phyloP scores from a whole-genome alignment of 2,113 vertebrate species.

The Montifringilla adamsi region DNA sequence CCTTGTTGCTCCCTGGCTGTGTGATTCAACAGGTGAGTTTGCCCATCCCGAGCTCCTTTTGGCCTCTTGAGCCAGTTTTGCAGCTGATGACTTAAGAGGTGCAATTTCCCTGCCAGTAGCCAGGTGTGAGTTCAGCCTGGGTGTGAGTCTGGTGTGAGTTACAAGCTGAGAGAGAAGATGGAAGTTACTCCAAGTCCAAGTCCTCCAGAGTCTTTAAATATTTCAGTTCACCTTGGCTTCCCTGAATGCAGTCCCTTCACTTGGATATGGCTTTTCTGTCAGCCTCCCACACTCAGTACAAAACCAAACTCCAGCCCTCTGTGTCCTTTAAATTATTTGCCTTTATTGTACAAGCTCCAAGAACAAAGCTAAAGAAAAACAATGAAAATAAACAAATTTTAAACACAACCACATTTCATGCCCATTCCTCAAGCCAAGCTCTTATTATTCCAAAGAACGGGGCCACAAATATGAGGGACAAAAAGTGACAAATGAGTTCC shows the following conservation, averaged over 20 bases:
- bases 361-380: conserved; percentile 67
- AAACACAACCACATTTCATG: conserved; percentile 66
- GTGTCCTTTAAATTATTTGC: conserved; percentile 60
- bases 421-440: conserved; percentile 28
- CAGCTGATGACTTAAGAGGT: background rate
- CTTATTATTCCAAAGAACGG: conserved; percentile 37
- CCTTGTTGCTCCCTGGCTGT: background rate
- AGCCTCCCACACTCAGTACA: conserved; percentile 35
- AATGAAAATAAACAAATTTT: conserved; percentile 66
- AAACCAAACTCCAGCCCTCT: conserved; percentile 44
- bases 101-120: conserved; percentile 14
- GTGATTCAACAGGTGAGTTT: conserved; percentile 9
- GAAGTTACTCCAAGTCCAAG: background rate
- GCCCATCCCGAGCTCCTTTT: background rate
- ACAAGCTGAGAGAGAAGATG: conserved; percentile 25
- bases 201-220: conserved; percentile 20
- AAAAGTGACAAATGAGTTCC: conserved; percentile 43
- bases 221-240: background rate
- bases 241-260: background rate
- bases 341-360: conserved; percentile 59
- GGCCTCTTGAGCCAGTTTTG: background rate
- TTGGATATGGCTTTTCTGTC: background rate
- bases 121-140: background rate
- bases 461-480: conserved; percentile 43
- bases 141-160: background rate